phyloP scores from a whole-genome alignment of 1,140 invertebrate genomes.

The Drosophila equinoxialis region DNA sequence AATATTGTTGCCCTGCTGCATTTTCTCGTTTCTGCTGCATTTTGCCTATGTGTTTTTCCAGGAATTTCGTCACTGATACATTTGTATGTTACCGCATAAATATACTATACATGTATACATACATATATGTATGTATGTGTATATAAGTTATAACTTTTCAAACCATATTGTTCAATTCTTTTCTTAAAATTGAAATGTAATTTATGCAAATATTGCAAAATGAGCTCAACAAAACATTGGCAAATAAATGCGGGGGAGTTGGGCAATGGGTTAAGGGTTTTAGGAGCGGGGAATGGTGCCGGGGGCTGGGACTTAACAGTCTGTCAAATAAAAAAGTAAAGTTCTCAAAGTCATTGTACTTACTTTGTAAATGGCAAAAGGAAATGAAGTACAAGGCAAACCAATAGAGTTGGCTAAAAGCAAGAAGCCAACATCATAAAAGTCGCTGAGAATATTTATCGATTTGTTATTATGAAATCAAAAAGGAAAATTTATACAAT shows the following conservation, averaged over 20 bases:
- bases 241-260: neutral
- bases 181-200: slow-evolving; percentile 69
- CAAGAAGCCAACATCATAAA: neutral
- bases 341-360: slow-evolving; percentile 11
- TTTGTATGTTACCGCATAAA: slow-evolving; percentile 39
- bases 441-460: neutral
- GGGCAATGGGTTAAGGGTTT: neutral
- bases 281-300: neutral
- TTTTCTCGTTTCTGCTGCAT: slow-evolving; percentile 22
- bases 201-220: slow-evolving; percentile 80
- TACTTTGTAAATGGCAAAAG: neutral
- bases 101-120: neutral
- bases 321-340: slow-evolving; percentile 2
- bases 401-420: neutral
- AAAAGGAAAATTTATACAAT: too few species aligned
- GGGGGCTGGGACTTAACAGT: neutral
- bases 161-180: slow-evolving; percentile 72
- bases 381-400: neutral
- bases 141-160: neutral
- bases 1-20: slow-evolving; percentile 25
- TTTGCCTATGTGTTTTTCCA: slow-evolving; percentile 78
- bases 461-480: neutral
- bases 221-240: neutral
- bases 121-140: too few species aligned
- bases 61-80: slow-evolving; percentile 77